Percentiles rank a stretch among this genome's conserved stretches.
phyloP scores from a whole-genome alignment of 2,888 invertebrate species.

The Tetranychus truncatus region DNA sequence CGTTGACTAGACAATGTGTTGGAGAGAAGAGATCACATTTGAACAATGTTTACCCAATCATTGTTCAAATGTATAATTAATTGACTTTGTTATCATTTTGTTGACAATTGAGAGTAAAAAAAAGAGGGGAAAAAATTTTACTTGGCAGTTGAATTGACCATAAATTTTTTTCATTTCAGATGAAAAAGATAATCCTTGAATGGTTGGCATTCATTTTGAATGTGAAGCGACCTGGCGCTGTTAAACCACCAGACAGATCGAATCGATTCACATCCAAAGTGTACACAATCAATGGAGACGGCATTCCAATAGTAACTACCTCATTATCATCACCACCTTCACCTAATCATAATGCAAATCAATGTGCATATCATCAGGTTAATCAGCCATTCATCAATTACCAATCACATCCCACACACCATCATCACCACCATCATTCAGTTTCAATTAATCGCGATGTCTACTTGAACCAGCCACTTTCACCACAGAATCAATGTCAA shows the following conservation, averaged over 20 bases:
- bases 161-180: constrained; percentile 40
- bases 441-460: neutral
- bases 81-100: no score
- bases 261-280: constrained; percentile 31
- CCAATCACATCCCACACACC: neutral
- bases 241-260: constrained; percentile 50
- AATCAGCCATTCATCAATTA: neutral
- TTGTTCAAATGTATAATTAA: no score
- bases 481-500: no score
- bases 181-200: constrained; percentile 79
- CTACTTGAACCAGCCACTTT: no score
- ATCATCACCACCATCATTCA: neutral
- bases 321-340: constrained; percentile 19
- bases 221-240: constrained; percentile 82
- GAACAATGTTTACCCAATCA: no score
- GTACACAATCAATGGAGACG: neutral
- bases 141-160: neutral
- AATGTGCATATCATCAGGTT: neutral
- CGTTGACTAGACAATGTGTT: no score
- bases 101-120: no score
- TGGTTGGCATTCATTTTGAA: constrained; percentile 93
- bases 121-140: neutral
- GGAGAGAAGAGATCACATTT: no score
- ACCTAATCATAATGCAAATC: constrained; percentile 20
- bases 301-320: neutral